A percentile compares a stretch with the other conserved stretches of the same genome.
Conservation (phyloP, 1,140 invertebrate species). For the Idris sp. region DNA sequence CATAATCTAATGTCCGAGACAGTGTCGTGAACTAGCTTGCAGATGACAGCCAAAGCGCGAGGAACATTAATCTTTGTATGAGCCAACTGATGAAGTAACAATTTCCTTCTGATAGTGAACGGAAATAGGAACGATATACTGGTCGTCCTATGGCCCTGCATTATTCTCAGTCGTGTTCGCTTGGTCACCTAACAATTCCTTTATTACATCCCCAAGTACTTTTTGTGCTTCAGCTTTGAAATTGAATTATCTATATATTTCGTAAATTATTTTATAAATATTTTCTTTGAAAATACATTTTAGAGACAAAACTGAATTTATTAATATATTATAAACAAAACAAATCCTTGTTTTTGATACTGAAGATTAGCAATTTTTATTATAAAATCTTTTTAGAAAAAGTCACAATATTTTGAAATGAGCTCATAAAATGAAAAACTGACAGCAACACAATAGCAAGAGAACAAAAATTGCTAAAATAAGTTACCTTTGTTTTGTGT, state of each 20-base stretch:
- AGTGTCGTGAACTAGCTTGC: conserved; percentile 60
- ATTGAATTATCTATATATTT: neutral
- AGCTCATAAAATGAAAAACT: too few species aligned
- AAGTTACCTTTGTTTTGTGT: too few species aligned
- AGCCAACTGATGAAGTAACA: conserved; percentile 69
- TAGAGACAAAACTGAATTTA: too few species aligned
- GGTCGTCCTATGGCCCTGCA: conserved; percentile 58
- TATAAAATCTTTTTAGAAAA: too few species aligned
- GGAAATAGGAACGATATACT: conserved; percentile 67
- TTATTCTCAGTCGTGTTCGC: conserved; percentile 50
- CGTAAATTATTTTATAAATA: too few species aligned
- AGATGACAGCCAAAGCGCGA: conserved; percentile 65
- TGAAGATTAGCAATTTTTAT: too few species aligned
- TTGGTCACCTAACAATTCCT: conserved; percentile 48
- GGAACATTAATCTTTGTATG: conserved; percentile 68
- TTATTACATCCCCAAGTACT: conserved; percentile 16
- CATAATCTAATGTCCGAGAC: conserved; percentile 62
- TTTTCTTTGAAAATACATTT: too few species aligned
- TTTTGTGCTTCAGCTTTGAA: conserved; percentile 2
- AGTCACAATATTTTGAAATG: too few species aligned
- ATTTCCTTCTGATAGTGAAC: conserved; percentile 68
- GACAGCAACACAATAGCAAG: too few species aligned
- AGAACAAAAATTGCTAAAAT: too few species aligned
- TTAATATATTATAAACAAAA: too few species aligned
- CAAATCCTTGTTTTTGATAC: too few species aligned